Evolutionary conservation across 2,797 vertebrate genomes (phyloP), one percentile per base, ranked within the genome.

Genomic region (Lacerta agilis): DNA sequence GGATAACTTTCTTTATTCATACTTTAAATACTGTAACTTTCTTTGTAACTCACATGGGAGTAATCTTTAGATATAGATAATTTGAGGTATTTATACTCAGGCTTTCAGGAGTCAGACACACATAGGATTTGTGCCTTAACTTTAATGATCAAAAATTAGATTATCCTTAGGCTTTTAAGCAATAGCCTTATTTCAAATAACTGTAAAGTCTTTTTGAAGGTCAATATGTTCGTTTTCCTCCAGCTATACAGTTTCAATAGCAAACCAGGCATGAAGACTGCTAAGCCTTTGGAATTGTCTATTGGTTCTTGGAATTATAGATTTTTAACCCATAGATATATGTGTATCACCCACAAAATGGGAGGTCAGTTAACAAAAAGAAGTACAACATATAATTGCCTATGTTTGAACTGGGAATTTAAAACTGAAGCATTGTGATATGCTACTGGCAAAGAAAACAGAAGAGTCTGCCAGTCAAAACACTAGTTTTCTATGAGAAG

Each of bases 321-420:
- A 94, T 96, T 96, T 64, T 95, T 95, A 95, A 95, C 91, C 91
- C 93, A 91, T 94, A 95, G 91, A 95, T 94, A 93, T 95, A 95
- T 94, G 89, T 94, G 90, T 71, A 73, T 96, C 89, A 92, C 86
- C 78, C 85, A 71, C 95, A 96, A 92, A 96, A 94, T 94, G 90
- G 90, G 93, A 96, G 93, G 94, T 94, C 76, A 92, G 91, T 95
- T 93, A 73, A 90, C 90, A 87, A 89, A 94, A 82, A 92, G 27
- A 87, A 90, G 10, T 67, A 66, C 80, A 92, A 71, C 88, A 33
- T 91, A 66, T 92, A 95, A 95, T 93, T 93, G 89, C 85, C 90
- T 82, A 91, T 90, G 93, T 93, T 89, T 82, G 80, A 89, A 92
- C 76, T 86, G 0, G 1, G 86, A 91, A 92, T 94, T 88, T 87